Percentiles rank a stretch among this genome's conserved stretches.
Conservation (phyloP, 2,113 vertebrate species). For the Lagopus leucura region DNA sequence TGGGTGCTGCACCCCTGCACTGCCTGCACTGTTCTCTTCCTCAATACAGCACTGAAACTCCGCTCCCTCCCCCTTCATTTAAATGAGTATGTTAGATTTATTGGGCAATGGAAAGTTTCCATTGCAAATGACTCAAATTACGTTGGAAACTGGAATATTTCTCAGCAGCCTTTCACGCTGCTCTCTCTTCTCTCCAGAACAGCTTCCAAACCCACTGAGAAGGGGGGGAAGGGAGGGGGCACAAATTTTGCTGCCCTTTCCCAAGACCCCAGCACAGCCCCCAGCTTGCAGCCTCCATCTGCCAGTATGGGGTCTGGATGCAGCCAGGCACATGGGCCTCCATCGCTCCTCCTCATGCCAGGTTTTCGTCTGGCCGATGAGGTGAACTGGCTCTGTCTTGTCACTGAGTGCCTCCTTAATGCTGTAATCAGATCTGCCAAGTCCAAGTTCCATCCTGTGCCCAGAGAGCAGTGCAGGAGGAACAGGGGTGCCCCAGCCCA, state of each 20-base stretch:
- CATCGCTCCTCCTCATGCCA: fast-evolving
- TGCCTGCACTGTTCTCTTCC: neutral
- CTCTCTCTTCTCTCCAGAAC: neutral
- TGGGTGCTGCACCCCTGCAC: neutral
- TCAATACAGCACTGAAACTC: neutral
- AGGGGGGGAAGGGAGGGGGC: neutral
- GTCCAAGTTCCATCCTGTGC: conserved; percentile 4
- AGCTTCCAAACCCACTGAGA: neutral
- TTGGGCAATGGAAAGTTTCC: conserved; percentile 58
- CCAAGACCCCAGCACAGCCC: fast-evolving
- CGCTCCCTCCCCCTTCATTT: neutral
- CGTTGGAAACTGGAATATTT: conserved; percentile 28
- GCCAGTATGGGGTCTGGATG: neutral
- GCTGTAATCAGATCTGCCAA: neutral
- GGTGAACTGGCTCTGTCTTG: fast-evolving
- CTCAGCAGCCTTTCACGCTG: conserved; percentile 7
- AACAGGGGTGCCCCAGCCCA: neutral
- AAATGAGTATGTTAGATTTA: conserved; percentile 35
- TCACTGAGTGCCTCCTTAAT: neutral
- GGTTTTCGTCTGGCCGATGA: neutral
- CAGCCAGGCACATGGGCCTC: neutral
- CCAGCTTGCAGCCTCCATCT: neutral
- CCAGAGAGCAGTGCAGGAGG: neutral
- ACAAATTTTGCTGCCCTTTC: neutral
- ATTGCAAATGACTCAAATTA: conserved; percentile 33